Percentiles rank a stretch among this genome's conserved stretches.
Evolutionary conservation across 2,888 invertebrate species (phyloP).

Genomic region (Synanthedon vespiformis): DNA sequence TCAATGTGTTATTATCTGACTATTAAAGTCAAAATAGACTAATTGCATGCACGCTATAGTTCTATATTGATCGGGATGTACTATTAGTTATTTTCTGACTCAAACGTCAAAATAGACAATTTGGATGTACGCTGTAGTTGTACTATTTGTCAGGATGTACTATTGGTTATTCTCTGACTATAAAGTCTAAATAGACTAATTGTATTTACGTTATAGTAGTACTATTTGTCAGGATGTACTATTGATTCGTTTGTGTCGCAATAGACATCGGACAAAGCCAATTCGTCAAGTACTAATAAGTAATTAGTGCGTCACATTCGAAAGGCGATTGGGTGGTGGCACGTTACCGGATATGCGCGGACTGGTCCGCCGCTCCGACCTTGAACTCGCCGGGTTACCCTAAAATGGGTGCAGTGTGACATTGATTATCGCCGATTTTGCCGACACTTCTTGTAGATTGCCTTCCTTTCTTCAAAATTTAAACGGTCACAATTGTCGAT

Average conservation of each 20-base stretch:
- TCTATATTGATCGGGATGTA: too few species aligned
- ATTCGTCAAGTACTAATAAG: background rate
- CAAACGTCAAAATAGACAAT: too few species aligned
- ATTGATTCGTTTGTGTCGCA: background rate
- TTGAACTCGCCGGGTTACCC: constrained; percentile 8
- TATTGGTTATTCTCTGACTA: too few species aligned
- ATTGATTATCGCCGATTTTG: constrained; percentile 1
- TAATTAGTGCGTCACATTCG: constrained; percentile 1
- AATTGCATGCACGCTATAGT: too few species aligned
- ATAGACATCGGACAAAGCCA: background rate
- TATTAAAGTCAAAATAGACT: too few species aligned
- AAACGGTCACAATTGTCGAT: too few species aligned
- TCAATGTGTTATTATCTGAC: too few species aligned
- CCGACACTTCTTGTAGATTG: background rate
- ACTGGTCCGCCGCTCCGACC: constrained; percentile 5
- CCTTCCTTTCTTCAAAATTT: too few species aligned
- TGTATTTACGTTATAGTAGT: too few species aligned
- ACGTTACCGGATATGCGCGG: background rate
- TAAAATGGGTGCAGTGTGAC: constrained; percentile 4
- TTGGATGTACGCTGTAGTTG: too few species aligned
- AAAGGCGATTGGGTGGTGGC: constrained; percentile 1
- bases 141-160: background rate
- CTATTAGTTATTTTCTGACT: too few species aligned
- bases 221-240: background rate
- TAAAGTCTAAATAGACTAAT: too few species aligned